phyloP scores from a whole-genome alignment of 2,888 invertebrate species.

The Cataglyphis albicans region DNA sequence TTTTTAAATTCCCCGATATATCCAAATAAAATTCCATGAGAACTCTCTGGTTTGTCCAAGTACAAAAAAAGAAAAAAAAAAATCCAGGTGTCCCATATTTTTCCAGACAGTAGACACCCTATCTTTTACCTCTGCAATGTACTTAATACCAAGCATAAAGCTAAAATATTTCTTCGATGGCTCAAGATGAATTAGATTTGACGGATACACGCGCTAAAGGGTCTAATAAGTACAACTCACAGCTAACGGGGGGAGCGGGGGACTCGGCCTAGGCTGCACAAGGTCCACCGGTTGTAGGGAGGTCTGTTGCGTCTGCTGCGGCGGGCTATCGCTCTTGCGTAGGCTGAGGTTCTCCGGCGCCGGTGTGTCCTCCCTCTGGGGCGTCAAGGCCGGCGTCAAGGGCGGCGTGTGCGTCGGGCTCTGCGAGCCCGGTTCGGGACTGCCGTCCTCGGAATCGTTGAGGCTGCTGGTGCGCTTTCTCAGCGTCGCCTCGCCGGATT shows the following conservation, averaged over 20 bases:
- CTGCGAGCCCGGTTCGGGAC: conserved; percentile 81
- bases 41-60: too few relatives aligned
- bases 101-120: too few relatives aligned
- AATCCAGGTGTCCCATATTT: too few relatives aligned
- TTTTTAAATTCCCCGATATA: too few relatives aligned
- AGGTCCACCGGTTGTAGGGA: conserved; percentile 81
- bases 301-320: conserved; percentile 82
- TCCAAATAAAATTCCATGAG: too few relatives aligned
- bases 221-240: conserved; percentile 67
- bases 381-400: conserved; percentile 80
- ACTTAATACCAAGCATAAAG: background rate
- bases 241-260: conserved; percentile 81
- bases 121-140: too few relatives aligned
- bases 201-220: too few relatives aligned
- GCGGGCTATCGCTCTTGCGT: conserved; percentile 88
- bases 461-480: conserved; percentile 80
- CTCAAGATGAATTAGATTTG: background rate
- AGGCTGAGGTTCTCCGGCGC: conserved; percentile 94
- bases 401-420: conserved; percentile 83
- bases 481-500: conserved; percentile 68
- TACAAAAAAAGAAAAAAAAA: too few relatives aligned
- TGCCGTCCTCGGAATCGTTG: conserved; percentile 83
- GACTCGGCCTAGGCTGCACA: conserved; percentile 82
- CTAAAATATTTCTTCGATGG: background rate
- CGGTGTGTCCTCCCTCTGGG: conserved; percentile 85